phyloP scores from a whole-genome alignment of 2,797 vertebrate species.

The Onychomys leucogaster region DNA sequence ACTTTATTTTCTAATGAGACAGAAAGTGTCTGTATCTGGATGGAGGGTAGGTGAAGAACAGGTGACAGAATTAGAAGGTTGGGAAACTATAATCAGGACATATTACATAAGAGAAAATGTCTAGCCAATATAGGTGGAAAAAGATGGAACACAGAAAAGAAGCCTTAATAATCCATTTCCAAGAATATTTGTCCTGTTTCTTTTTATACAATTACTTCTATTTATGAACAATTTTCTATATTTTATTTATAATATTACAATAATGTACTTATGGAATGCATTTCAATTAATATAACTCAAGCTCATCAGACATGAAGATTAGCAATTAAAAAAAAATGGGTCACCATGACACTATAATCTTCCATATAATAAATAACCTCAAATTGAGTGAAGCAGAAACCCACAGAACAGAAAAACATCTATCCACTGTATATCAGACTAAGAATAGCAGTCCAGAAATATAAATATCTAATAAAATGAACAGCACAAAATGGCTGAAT shows the following conservation, averaged over 20 bases:
- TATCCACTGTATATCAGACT: background rate
- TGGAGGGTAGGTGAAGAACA: background rate
- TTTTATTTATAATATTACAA: background rate
- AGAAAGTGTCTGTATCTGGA: background rate
- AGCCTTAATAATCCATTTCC: background rate
- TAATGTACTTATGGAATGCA: background rate
- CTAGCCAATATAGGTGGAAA: background rate
- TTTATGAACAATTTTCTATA: background rate
- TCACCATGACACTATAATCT: background rate
- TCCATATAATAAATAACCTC: background rate
- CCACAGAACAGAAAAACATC: background rate
- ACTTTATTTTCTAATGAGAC: background rate
- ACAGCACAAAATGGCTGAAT: too few species aligned
- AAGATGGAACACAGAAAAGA: background rate
- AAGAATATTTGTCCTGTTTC: background rate
- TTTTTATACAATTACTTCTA: background rate
- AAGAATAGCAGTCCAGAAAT: background rate
- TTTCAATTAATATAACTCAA: background rate
- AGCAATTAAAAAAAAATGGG: background rate
- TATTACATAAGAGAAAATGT: background rate
- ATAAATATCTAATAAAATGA: too few species aligned
- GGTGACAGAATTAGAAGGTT: background rate
- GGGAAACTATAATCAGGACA: background rate
- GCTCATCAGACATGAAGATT: background rate
- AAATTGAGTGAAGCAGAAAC: background rate